A percentile compares a stretch with the other conserved stretches of the same genome.
Evolutionary conservation across 2,888 invertebrate genomes (phyloP).

Genomic region (Drosophila macrospina): DNA sequence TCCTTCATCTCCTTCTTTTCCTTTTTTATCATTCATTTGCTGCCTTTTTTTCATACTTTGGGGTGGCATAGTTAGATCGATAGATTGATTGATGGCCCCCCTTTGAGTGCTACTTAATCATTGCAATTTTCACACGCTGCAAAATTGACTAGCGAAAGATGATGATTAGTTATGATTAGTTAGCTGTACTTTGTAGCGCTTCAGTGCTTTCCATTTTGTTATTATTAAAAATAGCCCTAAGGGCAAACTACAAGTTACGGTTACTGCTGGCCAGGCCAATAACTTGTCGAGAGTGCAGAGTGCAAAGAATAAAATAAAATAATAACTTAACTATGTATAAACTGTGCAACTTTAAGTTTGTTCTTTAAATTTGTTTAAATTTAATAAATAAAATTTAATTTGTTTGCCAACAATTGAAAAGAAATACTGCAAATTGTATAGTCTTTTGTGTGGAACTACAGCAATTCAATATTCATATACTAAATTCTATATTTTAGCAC

Average conservation of each 20-base stretch:
- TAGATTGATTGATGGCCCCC: constrained; percentile 60
- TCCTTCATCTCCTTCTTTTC: not conserved
- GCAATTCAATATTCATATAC: not conserved
- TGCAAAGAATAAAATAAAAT: not conserved
- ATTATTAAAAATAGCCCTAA: constrained; percentile 20
- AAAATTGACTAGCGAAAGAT: constrained; percentile 12
- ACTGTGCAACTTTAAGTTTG: no score
- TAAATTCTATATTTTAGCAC: constrained; percentile 7
- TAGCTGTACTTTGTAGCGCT: constrained; percentile 47
- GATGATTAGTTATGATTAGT: constrained; percentile 49
- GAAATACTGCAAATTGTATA: no score
- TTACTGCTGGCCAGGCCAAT: constrained; percentile 1
- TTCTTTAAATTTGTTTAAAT: not conserved
- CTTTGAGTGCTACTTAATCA: constrained; percentile 60
- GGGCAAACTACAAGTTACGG: constrained; percentile 1
- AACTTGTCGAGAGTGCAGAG: not conserved
- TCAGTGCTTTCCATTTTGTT: constrained; percentile 14
- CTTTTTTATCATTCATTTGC: not conserved
- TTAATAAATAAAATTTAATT: not conserved
- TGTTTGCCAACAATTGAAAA: not conserved
- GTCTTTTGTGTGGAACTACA: no score
- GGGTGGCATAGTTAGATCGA: constrained; percentile 44
- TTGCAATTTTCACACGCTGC: constrained; percentile 71
- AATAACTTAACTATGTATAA: no score
- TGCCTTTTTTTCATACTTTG: not conserved